Conservation (phyloP, 2,888 invertebrate species). For the Drosophila pullipes region DNA sequence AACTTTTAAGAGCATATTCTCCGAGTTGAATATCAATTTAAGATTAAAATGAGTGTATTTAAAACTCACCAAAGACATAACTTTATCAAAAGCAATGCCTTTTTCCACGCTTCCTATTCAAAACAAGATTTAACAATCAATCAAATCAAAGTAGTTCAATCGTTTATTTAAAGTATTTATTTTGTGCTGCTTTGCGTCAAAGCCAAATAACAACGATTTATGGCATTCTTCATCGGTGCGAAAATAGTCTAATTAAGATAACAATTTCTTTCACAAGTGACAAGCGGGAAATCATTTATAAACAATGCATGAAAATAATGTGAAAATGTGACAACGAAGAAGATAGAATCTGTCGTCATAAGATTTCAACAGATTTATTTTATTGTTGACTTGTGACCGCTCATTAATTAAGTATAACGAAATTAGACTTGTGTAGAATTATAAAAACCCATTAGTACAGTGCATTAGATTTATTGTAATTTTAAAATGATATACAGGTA, state of each 20-base stretch:
- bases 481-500: background rate
- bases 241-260: conserved; percentile 31
- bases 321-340: background rate
- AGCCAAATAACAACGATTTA: background rate
- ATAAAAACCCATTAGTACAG: background rate
- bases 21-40: background rate
- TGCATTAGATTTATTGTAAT: background rate
- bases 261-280: conserved; percentile 32
- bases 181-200: background rate
- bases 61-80: background rate
- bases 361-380: background rate
- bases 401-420: background rate
- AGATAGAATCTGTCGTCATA: background rate
- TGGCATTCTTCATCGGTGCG: background rate
- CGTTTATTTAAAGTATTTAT: background rate
- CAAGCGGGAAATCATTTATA: conserved; percentile 22
- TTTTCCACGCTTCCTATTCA: background rate
- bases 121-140: background rate
- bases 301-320: conserved; percentile 21
- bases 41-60: background rate
- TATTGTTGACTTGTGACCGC: background rate
- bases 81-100: background rate
- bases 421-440: background rate
- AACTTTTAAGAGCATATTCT: background rate
- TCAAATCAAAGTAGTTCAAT: background rate